Conservation (phyloP, 1,140 invertebrate genomes). For the Trachymyrmex cornetzi region DNA sequence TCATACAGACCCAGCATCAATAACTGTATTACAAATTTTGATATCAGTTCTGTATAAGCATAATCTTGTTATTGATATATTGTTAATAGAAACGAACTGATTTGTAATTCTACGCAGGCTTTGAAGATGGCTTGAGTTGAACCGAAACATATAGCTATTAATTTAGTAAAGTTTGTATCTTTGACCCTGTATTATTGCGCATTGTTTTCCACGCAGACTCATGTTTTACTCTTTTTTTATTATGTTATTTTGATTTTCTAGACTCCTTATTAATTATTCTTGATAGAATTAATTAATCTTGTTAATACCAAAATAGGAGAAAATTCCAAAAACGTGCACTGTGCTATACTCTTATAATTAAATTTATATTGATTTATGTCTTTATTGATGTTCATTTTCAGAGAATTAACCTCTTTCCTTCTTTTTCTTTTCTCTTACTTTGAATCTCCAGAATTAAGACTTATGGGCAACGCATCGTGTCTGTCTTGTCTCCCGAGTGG, state of each 20-base stretch:
- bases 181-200: too few relatives aligned
- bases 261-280: too few relatives aligned
- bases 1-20: too few relatives aligned
- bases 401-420: background rate
- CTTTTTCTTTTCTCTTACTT: background rate
- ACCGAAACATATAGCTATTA: background rate
- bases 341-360: background rate
- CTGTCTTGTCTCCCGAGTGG: constrained; percentile 18
- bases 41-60: too few relatives aligned
- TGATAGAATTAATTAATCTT: background rate
- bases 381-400: background rate
- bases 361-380: background rate
- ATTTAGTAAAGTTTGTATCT: constrained; percentile 2
- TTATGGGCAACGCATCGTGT: background rate
- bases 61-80: too few relatives aligned
- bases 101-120: too few relatives aligned
- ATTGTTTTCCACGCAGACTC: too few relatives aligned
- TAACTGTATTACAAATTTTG: too few relatives aligned
- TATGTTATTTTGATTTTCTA: too few relatives aligned
- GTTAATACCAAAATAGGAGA: background rate
- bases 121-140: too few relatives aligned
- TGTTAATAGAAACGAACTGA: too few relatives aligned
- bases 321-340: background rate
- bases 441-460: constrained; percentile 2
- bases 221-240: too few relatives aligned